Base-by-base conservation (phyloP, 2,888 invertebrate genomes). In the Lordiphosa andalusiaca region DNA sequence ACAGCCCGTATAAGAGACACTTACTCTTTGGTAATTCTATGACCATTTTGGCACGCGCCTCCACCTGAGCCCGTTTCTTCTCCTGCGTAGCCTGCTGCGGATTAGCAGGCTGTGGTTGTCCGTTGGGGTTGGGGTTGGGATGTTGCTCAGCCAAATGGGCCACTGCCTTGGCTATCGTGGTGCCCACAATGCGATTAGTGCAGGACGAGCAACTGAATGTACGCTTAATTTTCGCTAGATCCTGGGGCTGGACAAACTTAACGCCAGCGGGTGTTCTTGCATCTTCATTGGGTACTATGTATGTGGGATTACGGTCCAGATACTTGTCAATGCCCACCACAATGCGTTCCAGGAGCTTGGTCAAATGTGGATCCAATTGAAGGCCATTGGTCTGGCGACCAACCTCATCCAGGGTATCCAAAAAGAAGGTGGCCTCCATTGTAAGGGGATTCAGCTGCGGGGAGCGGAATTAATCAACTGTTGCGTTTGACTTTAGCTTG, bases 381-480 rank as follows among this genome's bases (percentile, higher is more conserved):
- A 68, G 64, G 35, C 44, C 46, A 13, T n/a, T 36, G 6, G 7
- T 49, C 7, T 63, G 49, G 9, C 52, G 16, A 2, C 61, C 69
- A 4, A 68, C 69, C 1, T 16, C 19, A 5, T 73, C 63, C 5
- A 87, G 40, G 0, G 85, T 77, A 1, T 76, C 71, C n/a, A 86
- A 53, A 56, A 88, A 87, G 35, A 67, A 70, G 49, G 57, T 66
- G 0, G 88, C 80, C 49, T 88, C 88, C 57, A 87, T 39, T 0
- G 88, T 84, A 38, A 87, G 41, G 0, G 87, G 88, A 71, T 86
- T 84, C 12, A 87, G 35, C 87, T 87, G 53, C 16, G 41, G 12
- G 13, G 36, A 19, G 3, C 0, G 0, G n/a, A 5, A 19, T 9
- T 0, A 4, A 5, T 13, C 13, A 30, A 16, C 2, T 36, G 23